Evolutionary conservation across 2,113 vertebrate genomes (phyloP), one percentile per base, ranked within the genome.

Genomic region (Pelodiscus sinensis): DNA sequence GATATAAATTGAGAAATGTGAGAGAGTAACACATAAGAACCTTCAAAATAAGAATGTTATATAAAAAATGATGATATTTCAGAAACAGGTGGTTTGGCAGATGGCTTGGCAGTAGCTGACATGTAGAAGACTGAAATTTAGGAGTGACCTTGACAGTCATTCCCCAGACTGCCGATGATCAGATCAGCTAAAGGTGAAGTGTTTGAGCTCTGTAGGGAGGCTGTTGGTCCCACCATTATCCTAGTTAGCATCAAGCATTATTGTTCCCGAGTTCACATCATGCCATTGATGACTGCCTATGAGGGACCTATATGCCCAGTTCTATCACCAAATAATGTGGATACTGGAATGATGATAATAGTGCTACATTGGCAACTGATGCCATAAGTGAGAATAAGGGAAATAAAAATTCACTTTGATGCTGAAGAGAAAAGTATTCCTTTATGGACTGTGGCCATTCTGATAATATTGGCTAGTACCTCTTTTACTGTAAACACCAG

Each of bases 21-120:
- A 54, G 57, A 89, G 90, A 13, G 56, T 77, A 86, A 90, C 35
- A 60, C 13, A 9, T 8, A 65, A n/a, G 18, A 92, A 84, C 38
- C 79, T 94, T 78, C 58, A 88, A 50, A 87, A n/a, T 56, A 65
- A 89, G 87, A 80, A 56, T 56, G 81, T 82, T 52, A 52, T 89
- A 4, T 73, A 85, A 90, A 93, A 93, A 68, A 58, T 51, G 22
- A 86, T 94, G 21, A 2, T 85, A 62, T 85, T 94, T 29, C 73
- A 80, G 89, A 94, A 95, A 91, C 88, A 96, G 71, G 92, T 96
- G 93, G 44, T 31, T 93, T 90, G 84, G 78, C 89, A 95, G 93
- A 94, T 94, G 92, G 92, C 55, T 93, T 94, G 87, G 55, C 86
- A 93, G 52, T 65, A 94, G 89, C 92, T 96, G 86, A 94, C 62